Evolutionary conservation across 2,113 vertebrate species (phyloP).

Genomic region (Sminthopsis crassicaudata): DNA sequence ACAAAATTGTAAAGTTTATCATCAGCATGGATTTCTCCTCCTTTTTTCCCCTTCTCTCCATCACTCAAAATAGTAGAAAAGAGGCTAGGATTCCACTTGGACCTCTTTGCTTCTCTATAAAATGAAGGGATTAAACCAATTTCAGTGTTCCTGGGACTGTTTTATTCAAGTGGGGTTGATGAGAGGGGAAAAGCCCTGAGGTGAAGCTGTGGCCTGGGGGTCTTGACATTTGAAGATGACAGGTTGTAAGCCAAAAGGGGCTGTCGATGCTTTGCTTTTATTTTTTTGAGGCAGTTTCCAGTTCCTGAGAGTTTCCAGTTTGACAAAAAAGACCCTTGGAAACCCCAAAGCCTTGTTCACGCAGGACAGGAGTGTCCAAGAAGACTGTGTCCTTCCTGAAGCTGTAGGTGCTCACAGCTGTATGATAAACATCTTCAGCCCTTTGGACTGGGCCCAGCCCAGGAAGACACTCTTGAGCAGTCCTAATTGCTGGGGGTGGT

Average conservation of each 20-base stretch:
- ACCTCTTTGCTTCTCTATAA: too few species aligned
- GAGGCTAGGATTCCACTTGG: too few species aligned
- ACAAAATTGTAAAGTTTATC: background rate
- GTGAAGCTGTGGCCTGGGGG: background rate
- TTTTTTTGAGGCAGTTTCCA: background rate
- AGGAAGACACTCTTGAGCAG: background rate
- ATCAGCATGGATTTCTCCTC: background rate
- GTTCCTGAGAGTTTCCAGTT: background rate
- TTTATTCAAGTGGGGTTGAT: background rate
- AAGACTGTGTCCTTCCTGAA: background rate
- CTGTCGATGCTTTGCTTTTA: background rate
- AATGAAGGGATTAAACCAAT: background rate
- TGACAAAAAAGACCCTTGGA: background rate
- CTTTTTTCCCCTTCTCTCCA: background rate
- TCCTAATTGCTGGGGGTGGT: background rate
- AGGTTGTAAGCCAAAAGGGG: background rate
- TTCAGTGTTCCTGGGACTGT: background rate
- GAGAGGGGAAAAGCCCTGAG: background rate
- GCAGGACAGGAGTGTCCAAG: background rate
- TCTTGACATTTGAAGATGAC: background rate
- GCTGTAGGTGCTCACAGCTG: background rate
- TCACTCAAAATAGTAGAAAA: background rate
- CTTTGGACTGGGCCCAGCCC: background rate
- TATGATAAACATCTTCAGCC: background rate
- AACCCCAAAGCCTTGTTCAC: background rate